Evolutionary conservation across 2,888 invertebrate species (phyloP).

Genomic region (Chloromyia formosa): DNA sequence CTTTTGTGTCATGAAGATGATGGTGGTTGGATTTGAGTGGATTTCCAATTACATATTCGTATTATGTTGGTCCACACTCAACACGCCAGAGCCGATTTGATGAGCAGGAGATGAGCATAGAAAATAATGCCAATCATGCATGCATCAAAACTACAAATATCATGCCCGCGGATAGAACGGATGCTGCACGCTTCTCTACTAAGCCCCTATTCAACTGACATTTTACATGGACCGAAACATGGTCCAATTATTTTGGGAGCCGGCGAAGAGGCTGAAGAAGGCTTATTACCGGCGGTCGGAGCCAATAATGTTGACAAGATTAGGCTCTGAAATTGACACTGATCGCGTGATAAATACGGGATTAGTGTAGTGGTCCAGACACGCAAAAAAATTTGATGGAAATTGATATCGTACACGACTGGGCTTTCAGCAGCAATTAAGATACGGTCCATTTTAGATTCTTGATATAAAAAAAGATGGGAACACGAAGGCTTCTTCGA

Average conservation of each 20-base stretch:
- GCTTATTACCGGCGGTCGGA: not conserved
- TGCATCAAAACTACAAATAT: conserved; percentile 15
- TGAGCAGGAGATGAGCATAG: no score
- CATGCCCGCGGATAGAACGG: no score
- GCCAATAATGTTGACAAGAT: conserved; percentile 9
- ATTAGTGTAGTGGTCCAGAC: not conserved
- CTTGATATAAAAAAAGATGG: no score
- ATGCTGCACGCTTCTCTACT: not conserved
- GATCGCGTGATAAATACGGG: conserved; percentile 1
- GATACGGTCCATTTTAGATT: no score
- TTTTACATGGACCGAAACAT: not conserved
- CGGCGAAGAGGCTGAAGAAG: not conserved
- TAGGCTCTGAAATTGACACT: not conserved
- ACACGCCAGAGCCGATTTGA: not conserved
- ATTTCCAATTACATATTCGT: not conserved
- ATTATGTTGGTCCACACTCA: not conserved
- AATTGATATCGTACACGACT: no score
- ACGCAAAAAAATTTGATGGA: no score
- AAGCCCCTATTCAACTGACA: not conserved
- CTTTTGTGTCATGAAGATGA: not conserved
- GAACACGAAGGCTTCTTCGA: no score
- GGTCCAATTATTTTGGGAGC: not conserved
- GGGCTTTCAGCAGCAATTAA: no score
- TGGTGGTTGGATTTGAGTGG: not conserved
- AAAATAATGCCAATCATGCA: conserved; percentile 6